Percentiles rank a stretch among this genome's conserved stretches.
These are phyloP conservation scores for Borostomias antarcticus DNA, from an alignment of 2,797 vertebrate species.

Conservation along the genomic window DNA sequence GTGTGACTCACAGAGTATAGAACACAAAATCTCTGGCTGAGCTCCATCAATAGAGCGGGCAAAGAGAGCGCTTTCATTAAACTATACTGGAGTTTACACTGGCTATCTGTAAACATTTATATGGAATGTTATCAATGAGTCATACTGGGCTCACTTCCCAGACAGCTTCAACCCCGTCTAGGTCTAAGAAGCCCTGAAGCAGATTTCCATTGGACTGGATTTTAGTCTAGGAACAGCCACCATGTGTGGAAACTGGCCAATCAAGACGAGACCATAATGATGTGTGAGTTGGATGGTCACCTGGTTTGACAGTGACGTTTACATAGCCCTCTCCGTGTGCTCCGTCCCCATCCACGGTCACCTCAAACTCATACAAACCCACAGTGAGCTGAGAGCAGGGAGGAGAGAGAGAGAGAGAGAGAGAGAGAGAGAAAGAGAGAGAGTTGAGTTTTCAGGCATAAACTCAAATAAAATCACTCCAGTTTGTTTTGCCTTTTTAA, in stretches of 20 bases:
- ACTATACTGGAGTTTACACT: not conserved
- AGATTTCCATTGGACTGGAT: no score
- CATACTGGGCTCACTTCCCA: not conserved
- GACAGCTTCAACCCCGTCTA: no score
- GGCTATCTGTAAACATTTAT: not conserved
- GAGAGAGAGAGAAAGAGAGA: not conserved
- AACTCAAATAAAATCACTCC: no score
- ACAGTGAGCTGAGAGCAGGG: constrained; percentile 84
- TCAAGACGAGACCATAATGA: no score
- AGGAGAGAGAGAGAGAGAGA: constrained; percentile 7
- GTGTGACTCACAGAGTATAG: not conserved
- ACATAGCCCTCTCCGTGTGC: constrained; percentile 90
- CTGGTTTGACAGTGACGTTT: constrained; percentile 95
- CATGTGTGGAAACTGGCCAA: not conserved
- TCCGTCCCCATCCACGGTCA: constrained; percentile 83
- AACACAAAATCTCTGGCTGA: not conserved
- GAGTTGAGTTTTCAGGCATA: no score
- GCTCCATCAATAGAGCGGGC: not conserved
- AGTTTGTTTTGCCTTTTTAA: no score
- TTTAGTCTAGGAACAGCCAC: not conserved
- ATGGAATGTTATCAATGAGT: not conserved
- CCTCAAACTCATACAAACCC: constrained; percentile 94
- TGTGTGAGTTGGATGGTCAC: constrained; percentile 67
- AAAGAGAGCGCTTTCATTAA: not conserved
- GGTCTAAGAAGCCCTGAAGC: not conserved